Conservation (phyloP, 2,888 invertebrate genomes). For the Drosophila kanekoi region DNA sequence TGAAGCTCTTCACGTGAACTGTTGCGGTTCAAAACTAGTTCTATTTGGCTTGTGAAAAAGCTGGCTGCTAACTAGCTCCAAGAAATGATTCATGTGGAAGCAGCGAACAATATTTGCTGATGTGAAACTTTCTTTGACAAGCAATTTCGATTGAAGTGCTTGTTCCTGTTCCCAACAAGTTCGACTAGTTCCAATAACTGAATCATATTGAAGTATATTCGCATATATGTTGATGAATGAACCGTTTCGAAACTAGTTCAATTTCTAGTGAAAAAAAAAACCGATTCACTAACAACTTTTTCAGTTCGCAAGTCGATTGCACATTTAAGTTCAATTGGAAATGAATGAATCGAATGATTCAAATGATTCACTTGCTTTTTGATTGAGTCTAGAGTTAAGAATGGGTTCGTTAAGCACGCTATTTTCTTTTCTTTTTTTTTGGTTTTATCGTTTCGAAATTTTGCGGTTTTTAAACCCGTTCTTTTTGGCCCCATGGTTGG, state of each 20-base stretch:
- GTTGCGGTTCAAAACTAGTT: not conserved
- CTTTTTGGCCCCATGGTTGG: slow-evolving; percentile 45
- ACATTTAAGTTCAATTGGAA: not conserved
- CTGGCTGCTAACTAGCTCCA: not conserved
- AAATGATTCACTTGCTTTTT: slow-evolving; percentile 1
- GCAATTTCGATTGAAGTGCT: too few relatives aligned
- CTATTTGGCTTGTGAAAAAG: too few relatives aligned
- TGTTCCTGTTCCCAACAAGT: not conserved
- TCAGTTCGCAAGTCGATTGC: not conserved
- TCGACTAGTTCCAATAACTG: not conserved
- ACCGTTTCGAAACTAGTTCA: not conserved
- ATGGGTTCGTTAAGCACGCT: slow-evolving; percentile 34
- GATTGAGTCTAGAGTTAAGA: slow-evolving; percentile 1
- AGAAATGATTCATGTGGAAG: not conserved
- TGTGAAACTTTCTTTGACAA: too few relatives aligned
- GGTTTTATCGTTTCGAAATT: slow-evolving; percentile 12
- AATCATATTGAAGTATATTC: too few relatives aligned
- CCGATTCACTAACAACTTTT: not conserved
- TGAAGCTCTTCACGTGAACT: too few relatives aligned
- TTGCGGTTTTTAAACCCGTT: slow-evolving; percentile 34
- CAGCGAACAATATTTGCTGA: not conserved
- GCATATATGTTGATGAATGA: not conserved
- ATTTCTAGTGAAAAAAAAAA: not conserved
- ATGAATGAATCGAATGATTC: slow-evolving; percentile 12
- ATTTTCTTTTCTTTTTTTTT: slow-evolving; percentile 8